Evolutionary conservation across 2,888 invertebrate species (phyloP).

Genomic region (Merodon equestris): DNA sequence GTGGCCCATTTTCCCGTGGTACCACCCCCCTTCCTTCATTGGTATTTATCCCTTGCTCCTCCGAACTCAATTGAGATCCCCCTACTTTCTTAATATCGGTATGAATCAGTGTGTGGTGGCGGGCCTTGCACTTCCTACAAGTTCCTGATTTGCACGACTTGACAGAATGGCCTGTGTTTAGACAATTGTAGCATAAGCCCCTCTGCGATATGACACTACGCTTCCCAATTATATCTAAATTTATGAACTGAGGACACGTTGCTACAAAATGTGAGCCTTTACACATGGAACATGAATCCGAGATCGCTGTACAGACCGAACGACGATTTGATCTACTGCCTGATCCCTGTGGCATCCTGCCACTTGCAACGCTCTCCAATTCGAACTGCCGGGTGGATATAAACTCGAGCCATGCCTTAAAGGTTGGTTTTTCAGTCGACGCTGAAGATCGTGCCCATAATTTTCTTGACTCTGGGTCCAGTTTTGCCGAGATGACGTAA

Average conservation of each 20-base stretch:
- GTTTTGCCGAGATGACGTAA: neutral
- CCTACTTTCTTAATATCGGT: neutral
- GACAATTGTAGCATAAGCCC: conserved; percentile 17
- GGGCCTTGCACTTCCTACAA: conserved; percentile 12
- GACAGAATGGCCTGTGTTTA: conserved; percentile 6
- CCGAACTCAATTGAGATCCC: conserved; percentile 1
- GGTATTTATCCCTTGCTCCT: neutral
- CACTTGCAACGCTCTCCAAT: neutral
- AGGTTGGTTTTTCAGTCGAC: conserved; percentile 10
- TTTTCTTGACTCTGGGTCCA: neutral
- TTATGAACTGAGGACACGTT: neutral
- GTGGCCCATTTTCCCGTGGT: too few relatives aligned
- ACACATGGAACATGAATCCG: too few relatives aligned
- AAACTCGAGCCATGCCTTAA: conserved; percentile 3
- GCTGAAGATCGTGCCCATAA: neutral
- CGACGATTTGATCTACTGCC: too few relatives aligned
- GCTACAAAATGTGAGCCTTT: neutral
- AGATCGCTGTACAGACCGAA: neutral
- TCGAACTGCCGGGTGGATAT: neutral
- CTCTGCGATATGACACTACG: conserved; percentile 1
- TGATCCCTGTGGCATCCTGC: too few relatives aligned
- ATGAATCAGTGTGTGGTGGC: conserved; percentile 7
- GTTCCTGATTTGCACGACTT: conserved; percentile 3
- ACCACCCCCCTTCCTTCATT: neutral
- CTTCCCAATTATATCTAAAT: neutral